Evolutionary conservation across 2,888 invertebrate genomes (phyloP).

Genomic region (Dynastes maya): DNA sequence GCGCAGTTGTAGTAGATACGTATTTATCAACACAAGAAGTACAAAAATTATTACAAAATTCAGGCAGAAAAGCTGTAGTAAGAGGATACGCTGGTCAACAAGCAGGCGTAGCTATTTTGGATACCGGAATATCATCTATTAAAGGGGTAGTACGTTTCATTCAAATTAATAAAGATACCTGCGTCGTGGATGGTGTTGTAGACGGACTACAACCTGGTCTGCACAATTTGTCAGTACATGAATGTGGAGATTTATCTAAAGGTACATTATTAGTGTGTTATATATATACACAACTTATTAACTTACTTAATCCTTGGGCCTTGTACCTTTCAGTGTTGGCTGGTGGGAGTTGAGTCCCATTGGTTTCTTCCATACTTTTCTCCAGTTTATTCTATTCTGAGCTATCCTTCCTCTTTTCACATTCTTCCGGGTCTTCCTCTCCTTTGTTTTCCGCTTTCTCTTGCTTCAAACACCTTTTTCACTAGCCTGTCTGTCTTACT

Average conservation of each 20-base stretch:
- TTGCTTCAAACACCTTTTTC: too few relatives aligned
- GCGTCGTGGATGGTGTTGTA: slow-evolving; percentile 88
- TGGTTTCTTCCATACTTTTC: too few relatives aligned
- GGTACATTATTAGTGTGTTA: slow-evolving; percentile 64
- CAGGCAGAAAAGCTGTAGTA: slow-evolving; percentile 83
- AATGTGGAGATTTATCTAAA: slow-evolving; percentile 82
- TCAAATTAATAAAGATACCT: slow-evolving; percentile 74
- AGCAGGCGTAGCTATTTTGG: slow-evolving; percentile 85
- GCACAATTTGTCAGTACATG: slow-evolving; percentile 78
- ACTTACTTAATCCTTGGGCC: background rate
- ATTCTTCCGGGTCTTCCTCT: too few relatives aligned
- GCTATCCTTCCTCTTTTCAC: too few relatives aligned
- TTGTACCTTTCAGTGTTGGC: too few relatives aligned
- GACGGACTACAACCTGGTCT: slow-evolving; percentile 82
- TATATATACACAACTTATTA: background rate
- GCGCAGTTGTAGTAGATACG: slow-evolving; percentile 81
- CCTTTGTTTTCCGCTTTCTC: too few relatives aligned
- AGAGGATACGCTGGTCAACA: slow-evolving; percentile 84
- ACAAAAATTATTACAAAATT: slow-evolving; percentile 71
- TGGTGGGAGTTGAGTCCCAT: too few relatives aligned
- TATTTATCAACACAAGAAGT: slow-evolving; percentile 75
- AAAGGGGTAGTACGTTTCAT: slow-evolving; percentile 86
- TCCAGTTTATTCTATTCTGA: too few relatives aligned
- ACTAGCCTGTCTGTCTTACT: too few relatives aligned
- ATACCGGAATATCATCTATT: slow-evolving; percentile 68